Conservation (phyloP, 2,888 invertebrate genomes). For the Apodemia duryi region DNA sequence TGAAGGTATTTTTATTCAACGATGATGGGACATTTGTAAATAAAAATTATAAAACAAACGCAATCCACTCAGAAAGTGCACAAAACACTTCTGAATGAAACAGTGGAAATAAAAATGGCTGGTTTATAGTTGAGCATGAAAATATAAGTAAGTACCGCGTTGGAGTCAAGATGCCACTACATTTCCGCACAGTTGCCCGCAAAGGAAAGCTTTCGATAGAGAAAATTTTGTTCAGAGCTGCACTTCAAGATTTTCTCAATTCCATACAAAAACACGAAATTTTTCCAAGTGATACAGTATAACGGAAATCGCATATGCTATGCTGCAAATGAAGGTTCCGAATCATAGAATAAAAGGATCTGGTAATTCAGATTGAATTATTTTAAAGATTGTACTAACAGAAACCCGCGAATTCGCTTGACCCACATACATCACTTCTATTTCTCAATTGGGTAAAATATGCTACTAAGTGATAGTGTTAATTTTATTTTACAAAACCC, state of each 20-base stretch:
- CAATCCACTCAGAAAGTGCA: conserved; percentile 37
- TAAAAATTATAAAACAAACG: conserved; percentile 39
- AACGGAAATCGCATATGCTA: conserved; percentile 4
- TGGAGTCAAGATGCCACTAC: conserved; percentile 58
- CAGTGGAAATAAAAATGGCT: conserved; percentile 43
- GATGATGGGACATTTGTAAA: conserved; percentile 36
- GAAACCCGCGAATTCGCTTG: too few species aligned
- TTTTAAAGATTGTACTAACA: background rate
- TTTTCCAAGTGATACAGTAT: conserved; percentile 27
- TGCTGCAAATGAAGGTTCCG: background rate
- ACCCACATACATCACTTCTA: too few species aligned
- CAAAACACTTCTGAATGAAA: conserved; percentile 39
- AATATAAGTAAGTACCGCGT: conserved; percentile 48
- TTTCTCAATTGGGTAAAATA: too few species aligned
- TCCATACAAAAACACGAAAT: conserved; percentile 30
- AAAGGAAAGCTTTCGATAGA: conserved; percentile 53
- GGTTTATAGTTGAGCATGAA: conserved; percentile 45
- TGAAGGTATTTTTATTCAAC: conserved; percentile 33
- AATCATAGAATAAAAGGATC: background rate
- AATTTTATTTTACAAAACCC: too few species aligned
- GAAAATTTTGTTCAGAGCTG: conserved; percentile 47
- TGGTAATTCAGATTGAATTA: background rate
- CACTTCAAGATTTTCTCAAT: conserved; percentile 42
- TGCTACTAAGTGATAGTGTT: too few species aligned
- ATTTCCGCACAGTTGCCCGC: conserved; percentile 49